phyloP scores from a whole-genome alignment of 2,888 invertebrate species.

The Harpalus rubripes region DNA sequence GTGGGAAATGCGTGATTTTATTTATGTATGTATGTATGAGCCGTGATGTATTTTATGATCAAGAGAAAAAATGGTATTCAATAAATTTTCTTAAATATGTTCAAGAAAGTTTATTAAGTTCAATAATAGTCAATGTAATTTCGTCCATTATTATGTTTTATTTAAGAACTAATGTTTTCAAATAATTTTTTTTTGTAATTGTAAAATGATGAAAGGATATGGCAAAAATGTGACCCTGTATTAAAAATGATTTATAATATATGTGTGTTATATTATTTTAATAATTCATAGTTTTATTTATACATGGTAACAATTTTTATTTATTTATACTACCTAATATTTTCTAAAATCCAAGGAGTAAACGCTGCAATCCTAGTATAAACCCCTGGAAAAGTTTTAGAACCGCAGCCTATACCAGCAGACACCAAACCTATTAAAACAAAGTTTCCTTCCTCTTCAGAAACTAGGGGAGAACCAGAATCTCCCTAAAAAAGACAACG shows the following conservation, averaged over 20 bases:
- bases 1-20: too few species aligned
- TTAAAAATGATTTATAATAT: conserved; percentile 56
- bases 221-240: conserved; percentile 9
- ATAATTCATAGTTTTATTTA: conserved; percentile 43
- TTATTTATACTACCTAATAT: conserved; percentile 45
- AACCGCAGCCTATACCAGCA: conserved; percentile 63
- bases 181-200: neutral
- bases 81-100: conserved; percentile 41
- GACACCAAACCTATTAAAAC: conserved; percentile 53
- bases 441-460: conserved; percentile 52
- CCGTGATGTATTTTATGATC: too few species aligned
- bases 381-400: conserved; percentile 55
- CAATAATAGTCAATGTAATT: conserved; percentile 45
- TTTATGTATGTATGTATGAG: too few species aligned
- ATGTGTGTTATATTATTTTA: conserved; percentile 60
- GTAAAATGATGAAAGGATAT: conserved; percentile 1
- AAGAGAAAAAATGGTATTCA: too few species aligned
- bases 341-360: conserved; percentile 59
- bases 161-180: conserved; percentile 17
- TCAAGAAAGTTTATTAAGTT: conserved; percentile 28
- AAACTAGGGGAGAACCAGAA: conserved; percentile 55
- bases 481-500: conserved; percentile 48
- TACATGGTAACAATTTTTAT: neutral
- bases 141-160: conserved; percentile 41
- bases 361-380: conserved; percentile 58